phyloP scores from a whole-genome alignment of 2,888 invertebrate genomes.

The Dioctria linearis region DNA sequence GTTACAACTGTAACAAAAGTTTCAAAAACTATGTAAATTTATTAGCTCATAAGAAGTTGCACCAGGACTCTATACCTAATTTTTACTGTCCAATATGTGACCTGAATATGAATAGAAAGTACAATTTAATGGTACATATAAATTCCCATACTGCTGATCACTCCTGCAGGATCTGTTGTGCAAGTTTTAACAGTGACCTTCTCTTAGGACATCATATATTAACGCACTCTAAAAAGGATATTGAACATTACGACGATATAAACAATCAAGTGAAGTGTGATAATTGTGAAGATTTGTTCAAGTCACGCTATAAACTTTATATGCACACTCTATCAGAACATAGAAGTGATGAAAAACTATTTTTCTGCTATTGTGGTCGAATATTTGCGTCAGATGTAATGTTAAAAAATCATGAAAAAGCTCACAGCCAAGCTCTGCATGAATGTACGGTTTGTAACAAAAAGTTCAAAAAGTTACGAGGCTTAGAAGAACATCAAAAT shows the following conservation, averaged over 20 bases:
- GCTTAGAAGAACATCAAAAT: constrained; percentile 61
- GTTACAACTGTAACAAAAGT: constrained; percentile 48
- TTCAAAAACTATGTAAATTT: constrained; percentile 54
- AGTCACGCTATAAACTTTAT: constrained; percentile 59
- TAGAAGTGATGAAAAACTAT: constrained; percentile 56
- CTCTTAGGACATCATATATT: constrained; percentile 60
- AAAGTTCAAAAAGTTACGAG: constrained; percentile 62
- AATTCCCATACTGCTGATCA: constrained; percentile 60
- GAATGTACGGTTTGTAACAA: constrained; percentile 61
- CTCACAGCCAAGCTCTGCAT: constrained; percentile 55
- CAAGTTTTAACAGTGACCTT: constrained; percentile 60
- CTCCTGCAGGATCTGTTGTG: constrained; percentile 61
- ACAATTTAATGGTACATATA: constrained; percentile 60
- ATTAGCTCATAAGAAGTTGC: constrained; percentile 52
- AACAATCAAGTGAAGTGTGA: constrained; percentile 57
- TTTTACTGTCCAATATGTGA: constrained; percentile 60
- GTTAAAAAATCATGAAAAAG: constrained; percentile 59
- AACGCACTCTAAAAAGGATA: constrained; percentile 56
- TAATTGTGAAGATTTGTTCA: constrained; percentile 58
- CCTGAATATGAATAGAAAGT: constrained; percentile 59
- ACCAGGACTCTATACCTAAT: constrained; percentile 1
- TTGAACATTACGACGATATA: constrained; percentile 36
- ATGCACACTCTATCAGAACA: constrained; percentile 54
- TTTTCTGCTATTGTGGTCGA: constrained; percentile 58
- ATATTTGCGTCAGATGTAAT: constrained; percentile 59